These are phyloP conservation scores for Caerostris darwini DNA, from an alignment of 1,140 invertebrate genomes.

Conservation along the genomic window DNA sequence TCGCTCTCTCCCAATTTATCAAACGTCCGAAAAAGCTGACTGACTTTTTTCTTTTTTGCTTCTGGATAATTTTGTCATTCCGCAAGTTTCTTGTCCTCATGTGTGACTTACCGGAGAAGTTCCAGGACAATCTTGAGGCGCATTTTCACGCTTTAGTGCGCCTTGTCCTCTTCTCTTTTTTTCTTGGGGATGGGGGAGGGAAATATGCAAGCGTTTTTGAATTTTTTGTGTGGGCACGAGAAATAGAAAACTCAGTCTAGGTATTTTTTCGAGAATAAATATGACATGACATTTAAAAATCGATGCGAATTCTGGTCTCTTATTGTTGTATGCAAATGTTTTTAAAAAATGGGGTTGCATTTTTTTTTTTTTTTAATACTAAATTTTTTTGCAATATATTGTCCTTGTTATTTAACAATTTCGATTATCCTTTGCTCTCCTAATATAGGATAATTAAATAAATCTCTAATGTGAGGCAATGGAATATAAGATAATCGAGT, in stretches of 20 bases:
- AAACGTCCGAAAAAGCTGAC: conserved; percentile 50
- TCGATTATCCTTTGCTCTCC: no score
- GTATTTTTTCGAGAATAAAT: background rate
- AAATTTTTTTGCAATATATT: no score
- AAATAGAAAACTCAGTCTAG: background rate
- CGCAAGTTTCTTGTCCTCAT: background rate
- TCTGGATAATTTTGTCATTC: conserved; percentile 22
- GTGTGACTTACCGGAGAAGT: background rate
- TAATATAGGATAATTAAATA: no score
- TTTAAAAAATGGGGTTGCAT: no score
- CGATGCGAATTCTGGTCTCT: background rate
- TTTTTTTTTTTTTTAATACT: no score
- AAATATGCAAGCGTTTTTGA: background rate
- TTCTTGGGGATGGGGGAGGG: background rate
- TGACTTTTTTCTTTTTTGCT: background rate
- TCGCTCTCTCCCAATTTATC: background rate
- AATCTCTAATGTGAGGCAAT: no score
- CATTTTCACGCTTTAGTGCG: background rate
- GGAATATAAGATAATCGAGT: no score
- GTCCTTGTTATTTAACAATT: no score
- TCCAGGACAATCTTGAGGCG: background rate
- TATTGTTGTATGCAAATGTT: background rate
- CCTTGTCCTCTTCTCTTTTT: background rate
- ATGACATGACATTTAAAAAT: background rate
- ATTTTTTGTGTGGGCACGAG: background rate